phyloP scores from a whole-genome alignment of 2,113 vertebrate genomes.

The Galemys pyrenaicus region DNA sequence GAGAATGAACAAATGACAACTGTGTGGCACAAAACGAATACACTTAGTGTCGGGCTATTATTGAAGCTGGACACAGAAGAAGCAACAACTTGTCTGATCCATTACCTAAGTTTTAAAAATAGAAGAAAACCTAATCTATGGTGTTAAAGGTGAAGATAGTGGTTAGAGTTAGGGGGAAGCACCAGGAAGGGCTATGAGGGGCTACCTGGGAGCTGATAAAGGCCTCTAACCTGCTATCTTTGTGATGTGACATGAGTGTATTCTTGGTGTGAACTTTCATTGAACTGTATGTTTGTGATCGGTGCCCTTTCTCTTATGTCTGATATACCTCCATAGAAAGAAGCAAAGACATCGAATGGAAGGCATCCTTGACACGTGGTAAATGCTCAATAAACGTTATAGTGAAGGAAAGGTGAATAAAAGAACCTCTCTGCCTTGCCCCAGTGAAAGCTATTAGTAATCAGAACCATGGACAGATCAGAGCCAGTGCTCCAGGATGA shows the following conservation, averaged over 20 bases:
- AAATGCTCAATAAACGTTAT: not conserved
- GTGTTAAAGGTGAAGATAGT: not conserved
- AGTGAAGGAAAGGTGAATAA: not conserved
- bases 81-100: not conserved
- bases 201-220: no score
- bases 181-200: not conserved
- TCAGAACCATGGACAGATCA: slow-evolving; percentile 73
- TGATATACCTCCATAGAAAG: not conserved
- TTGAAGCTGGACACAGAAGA: not conserved
- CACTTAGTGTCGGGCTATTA: not conserved
- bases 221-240: not conserved
- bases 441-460: not conserved
- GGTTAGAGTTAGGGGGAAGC: not conserved
- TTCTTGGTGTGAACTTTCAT: not conserved
- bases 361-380: not conserved
- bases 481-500: not conserved
- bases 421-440: not conserved
- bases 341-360: not conserved
- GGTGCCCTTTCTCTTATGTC: not conserved
- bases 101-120: not conserved
- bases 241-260: not conserved
- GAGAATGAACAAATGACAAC: not conserved
- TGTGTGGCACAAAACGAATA: not conserved
- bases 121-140: not conserved
- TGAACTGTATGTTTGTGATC: not conserved